Evolutionary conservation across 64 coral and sea anemone genomes (phyloP).

Genomic region (Montipora sp.): DNA sequence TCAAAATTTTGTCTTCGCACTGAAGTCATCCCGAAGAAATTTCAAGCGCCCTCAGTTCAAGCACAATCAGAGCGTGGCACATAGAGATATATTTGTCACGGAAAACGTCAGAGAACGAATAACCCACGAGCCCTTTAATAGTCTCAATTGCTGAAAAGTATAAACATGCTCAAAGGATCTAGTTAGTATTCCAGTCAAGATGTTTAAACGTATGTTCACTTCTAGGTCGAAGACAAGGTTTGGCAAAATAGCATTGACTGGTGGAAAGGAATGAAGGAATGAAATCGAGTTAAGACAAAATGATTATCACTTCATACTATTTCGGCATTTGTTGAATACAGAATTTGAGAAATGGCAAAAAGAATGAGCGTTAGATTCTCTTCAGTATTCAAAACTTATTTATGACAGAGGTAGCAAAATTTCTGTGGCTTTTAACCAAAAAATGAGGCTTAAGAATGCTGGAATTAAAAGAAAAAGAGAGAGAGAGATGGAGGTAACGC

Average conservation of each 20-base stretch:
- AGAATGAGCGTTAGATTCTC: not conserved
- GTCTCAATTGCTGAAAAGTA: constrained; percentile 5
- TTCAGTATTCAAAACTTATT: too few relatives aligned
- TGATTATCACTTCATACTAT: not conserved
- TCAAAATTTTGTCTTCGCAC: not conserved
- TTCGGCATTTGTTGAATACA: constrained; percentile 20
- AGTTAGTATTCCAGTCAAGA: too few relatives aligned
- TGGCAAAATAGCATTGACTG: not conserved
- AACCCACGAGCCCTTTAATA: not conserved
- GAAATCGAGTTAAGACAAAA: not conserved
- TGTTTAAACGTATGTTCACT: too few relatives aligned
- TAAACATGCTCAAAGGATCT: not conserved
- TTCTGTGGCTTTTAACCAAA: too few relatives aligned
- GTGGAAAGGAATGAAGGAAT: not conserved
- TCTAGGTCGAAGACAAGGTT: not conserved
- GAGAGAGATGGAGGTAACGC: not conserved
- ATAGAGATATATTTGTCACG: not conserved
- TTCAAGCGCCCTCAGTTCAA: not conserved
- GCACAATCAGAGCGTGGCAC: not conserved
- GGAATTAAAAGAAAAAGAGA: too few relatives aligned
- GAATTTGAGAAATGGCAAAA: not conserved
- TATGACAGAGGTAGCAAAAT: too few relatives aligned
- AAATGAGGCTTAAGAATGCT: too few relatives aligned
- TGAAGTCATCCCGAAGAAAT: not conserved
- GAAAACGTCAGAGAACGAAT: not conserved